Evolutionary conservation across 1,140 invertebrate species (phyloP), one percentile per base, ranked within the genome.

Genomic region (Calephelis virginiensis): DNA sequence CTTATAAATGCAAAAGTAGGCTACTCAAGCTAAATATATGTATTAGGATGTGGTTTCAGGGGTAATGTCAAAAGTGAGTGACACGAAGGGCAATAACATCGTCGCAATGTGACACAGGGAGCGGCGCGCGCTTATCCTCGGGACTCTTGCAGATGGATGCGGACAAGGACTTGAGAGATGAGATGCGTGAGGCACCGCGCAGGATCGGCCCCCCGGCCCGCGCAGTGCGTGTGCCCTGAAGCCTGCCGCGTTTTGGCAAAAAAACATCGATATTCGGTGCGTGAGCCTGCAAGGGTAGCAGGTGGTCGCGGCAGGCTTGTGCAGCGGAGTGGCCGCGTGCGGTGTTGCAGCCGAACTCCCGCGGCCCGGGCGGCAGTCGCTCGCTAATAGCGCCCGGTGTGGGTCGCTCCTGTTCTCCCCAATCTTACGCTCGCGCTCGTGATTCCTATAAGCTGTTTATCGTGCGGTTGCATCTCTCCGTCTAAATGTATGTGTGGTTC

Each of bases 131-230:
- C 70, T 69, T 53, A 45, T 63, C 40, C 65, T 69, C 68, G 69
- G 73, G 75, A 67, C 76, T 72, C 84, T 82, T 90, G 87, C 87
- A 81, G 87, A 86, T 86, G 82, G 78, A 74, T 85, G 81, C 83
- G 81, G 80, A 80, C 83, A 86, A 87, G 83, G 81, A 83, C 76
- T 65, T 74, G 73, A 71, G 78, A 79, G 82, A 83, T 85, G 73
- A 83, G 85, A 88, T 88, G 85, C 85, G 87, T 90, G 85, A 86
- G 85, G 85, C 87, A 90, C 81, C 85, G 87, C 85, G 87, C 87
- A 90, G 83, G 87, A 89, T 65, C 82, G 75, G 72, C 75, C 68
- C 84, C 81, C 83, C 76, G 72, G 77, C 69, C 75, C 80, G 77
- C 79, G 71, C 79, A 72, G 79, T 86, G 83, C 83, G 84, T 86